Conservation (phyloP, 2,113 vertebrate species). For the Opisthocomus hoazin region DNA sequence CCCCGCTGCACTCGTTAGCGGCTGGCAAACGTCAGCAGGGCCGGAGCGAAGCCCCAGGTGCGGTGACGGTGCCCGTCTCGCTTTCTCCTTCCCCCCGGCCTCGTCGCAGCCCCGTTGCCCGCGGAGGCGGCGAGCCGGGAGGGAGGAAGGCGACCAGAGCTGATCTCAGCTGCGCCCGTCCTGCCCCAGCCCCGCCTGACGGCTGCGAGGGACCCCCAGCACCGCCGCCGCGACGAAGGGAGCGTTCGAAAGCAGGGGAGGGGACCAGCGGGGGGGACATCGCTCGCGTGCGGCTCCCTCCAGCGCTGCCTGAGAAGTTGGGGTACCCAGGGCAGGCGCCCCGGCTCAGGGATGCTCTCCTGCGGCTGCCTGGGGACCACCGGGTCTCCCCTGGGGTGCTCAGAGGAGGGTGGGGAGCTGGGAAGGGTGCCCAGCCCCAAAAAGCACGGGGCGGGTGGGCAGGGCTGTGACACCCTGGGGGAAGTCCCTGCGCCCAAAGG, state of each 20-base stretch:
- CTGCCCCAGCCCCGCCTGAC: neutral
- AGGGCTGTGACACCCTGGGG: neutral
- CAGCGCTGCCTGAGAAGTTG: neutral
- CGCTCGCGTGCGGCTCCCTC: accelerated
- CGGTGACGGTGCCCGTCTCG: neutral
- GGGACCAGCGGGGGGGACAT: accelerated
- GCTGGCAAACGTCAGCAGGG: neutral
- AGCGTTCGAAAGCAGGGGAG: neutral
- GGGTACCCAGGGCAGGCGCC: neutral
- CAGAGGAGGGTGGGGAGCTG: neutral
- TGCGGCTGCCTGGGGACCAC: neutral
- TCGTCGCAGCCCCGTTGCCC: neutral
- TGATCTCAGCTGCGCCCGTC: neutral
- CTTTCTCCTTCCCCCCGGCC: neutral
- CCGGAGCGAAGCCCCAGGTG: neutral
- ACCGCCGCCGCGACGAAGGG: neutral
- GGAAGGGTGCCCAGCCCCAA: accelerated
- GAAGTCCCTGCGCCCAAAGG: neutral
- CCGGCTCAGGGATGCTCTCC: neutral
- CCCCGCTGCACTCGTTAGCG: neutral
- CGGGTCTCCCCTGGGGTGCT: accelerated
- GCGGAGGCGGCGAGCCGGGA: neutral
- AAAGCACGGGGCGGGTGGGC: accelerated
- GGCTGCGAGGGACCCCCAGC: neutral
- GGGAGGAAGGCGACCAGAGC: neutral